phyloP scores from a whole-genome alignment of 2,888 invertebrate genomes.

The Hyposoter didymator region DNA sequence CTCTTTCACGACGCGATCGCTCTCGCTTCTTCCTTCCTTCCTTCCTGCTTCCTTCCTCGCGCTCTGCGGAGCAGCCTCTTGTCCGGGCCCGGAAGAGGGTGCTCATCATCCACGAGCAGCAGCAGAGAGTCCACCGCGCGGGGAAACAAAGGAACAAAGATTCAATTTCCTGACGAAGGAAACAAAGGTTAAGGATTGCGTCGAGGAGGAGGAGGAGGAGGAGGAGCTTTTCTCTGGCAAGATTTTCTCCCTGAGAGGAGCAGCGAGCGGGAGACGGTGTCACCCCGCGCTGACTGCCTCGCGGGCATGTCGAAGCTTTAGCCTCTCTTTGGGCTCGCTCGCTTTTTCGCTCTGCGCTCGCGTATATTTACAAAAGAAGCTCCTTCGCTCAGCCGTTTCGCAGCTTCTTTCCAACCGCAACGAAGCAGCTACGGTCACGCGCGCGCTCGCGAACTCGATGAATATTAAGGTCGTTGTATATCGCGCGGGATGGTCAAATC shows the following conservation, averaged over 20 bases:
- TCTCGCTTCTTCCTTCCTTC: slow-evolving; percentile 41
- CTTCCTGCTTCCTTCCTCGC: slow-evolving; percentile 15
- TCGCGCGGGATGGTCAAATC: too few species aligned
- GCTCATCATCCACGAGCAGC: slow-evolving; percentile 46
- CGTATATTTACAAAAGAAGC: slow-evolving; percentile 22
- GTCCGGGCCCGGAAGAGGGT: slow-evolving; percentile 51
- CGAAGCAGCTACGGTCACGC: slow-evolving; percentile 37
- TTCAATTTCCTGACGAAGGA: slow-evolving; percentile 65
- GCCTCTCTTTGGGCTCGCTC: slow-evolving; percentile 12
- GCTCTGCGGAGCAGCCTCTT: not conserved
- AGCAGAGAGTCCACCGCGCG: not conserved
- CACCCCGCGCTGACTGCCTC: slow-evolving; percentile 30
- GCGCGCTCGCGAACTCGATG: slow-evolving; percentile 67
- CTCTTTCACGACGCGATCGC: slow-evolving; percentile 17
- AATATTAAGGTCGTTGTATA: slow-evolving; percentile 68
- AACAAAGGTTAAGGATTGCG: slow-evolving; percentile 65
- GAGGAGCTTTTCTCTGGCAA: slow-evolving; percentile 37
- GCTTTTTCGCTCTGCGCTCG: not conserved
- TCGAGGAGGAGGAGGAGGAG: slow-evolving; percentile 37
- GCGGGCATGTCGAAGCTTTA: slow-evolving; percentile 30
- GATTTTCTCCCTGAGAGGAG: not conserved
- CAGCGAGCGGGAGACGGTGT: not conserved
- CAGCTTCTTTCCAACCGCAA: not conserved
- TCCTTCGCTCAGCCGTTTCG: slow-evolving; percentile 36
- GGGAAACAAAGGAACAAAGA: slow-evolving; percentile 67